A percentile compares a stretch with the other conserved stretches of the same genome.
phyloP scores from a whole-genome alignment of 2,113 vertebrate species.

The Sardina pilchardus region DNA sequence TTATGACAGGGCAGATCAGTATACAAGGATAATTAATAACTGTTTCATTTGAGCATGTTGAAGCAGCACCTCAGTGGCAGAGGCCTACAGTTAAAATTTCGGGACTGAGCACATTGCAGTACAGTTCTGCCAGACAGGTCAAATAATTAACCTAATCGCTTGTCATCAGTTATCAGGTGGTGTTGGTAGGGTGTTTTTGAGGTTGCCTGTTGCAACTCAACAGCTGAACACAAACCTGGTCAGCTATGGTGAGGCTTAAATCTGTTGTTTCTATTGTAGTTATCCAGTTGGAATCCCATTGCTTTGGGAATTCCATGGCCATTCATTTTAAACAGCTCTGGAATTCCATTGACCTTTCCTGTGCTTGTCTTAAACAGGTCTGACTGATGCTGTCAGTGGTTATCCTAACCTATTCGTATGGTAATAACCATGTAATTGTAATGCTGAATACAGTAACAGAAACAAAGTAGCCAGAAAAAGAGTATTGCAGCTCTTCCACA shows the following conservation, averaged over 20 bases:
- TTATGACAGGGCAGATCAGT: neutral
- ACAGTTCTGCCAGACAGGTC: neutral
- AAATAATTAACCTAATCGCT: neutral
- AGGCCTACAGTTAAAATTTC: no score
- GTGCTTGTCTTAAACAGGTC: neutral
- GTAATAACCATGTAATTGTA: neutral
- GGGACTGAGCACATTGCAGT: neutral
- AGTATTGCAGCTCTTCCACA: neutral
- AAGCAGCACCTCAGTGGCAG: neutral
- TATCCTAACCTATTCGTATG: neutral
- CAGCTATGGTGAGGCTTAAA: neutral
- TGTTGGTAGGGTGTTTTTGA: neutral
- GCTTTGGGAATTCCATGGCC: neutral
- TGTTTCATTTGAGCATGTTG: neutral
- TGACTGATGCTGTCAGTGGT: neutral
- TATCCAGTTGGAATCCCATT: constrained; percentile 3
- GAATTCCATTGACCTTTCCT: neutral
- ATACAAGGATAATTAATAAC: neutral
- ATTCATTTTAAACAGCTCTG: neutral
- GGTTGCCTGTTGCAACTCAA: neutral
- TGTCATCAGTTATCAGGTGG: neutral
- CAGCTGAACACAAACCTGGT: neutral
- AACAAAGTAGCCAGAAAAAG: neutral
- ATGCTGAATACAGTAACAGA: neutral
- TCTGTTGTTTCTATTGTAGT: neutral